phyloP scores from a whole-genome alignment of 2,888 invertebrate genomes.

The Zele albiditarsus region DNA sequence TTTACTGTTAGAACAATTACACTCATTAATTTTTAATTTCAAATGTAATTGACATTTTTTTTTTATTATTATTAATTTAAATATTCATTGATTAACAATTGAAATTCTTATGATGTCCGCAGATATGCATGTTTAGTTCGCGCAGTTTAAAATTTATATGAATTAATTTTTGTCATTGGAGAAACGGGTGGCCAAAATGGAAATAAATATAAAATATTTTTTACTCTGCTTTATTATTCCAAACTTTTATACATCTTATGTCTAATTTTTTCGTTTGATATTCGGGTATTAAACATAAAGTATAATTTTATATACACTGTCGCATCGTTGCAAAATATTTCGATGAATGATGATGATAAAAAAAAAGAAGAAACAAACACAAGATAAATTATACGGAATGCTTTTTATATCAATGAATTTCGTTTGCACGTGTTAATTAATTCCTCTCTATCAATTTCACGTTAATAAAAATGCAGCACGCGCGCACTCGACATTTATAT shows the following conservation, averaged over 20 bases:
- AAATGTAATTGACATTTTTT: background rate
- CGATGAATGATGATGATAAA: background rate
- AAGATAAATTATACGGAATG: conserved; percentile 21
- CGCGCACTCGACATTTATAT: conserved; percentile 17
- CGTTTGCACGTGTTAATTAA: conserved; percentile 38
- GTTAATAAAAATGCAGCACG: conserved; percentile 16
- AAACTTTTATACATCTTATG: too few relatives aligned
- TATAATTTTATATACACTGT: background rate
- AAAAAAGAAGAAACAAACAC: background rate
- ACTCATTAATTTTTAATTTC: conserved; percentile 16
- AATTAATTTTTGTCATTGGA: background rate
- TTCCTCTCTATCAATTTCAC: background rate
- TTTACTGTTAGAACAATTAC: conserved; percentile 13
- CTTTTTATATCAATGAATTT: conserved; percentile 43
- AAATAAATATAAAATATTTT: background rate
- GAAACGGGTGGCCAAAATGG: too few relatives aligned
- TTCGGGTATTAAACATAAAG: background rate
- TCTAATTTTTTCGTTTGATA: background rate
- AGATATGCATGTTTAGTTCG: conserved; percentile 37
- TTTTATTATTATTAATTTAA: background rate
- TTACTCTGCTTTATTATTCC: background rate
- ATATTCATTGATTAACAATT: background rate
- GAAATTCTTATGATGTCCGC: conserved; percentile 38
- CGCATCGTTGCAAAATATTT: background rate
- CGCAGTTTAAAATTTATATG: conserved; percentile 13